phyloP scores from a whole-genome alignment of 1,140 invertebrate genomes.

The Eufriesea mexicana region DNA sequence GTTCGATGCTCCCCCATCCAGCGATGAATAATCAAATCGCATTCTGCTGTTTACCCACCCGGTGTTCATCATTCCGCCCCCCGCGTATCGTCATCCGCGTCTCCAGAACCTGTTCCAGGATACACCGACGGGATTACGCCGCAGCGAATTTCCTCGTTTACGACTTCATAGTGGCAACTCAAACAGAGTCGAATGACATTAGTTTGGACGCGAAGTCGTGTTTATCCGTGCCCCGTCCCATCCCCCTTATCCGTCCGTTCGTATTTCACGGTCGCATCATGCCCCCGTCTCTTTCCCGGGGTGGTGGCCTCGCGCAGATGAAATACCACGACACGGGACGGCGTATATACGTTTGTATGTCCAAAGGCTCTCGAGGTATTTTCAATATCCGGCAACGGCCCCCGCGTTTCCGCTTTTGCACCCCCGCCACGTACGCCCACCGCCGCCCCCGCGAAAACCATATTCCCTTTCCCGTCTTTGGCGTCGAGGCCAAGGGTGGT shows the following conservation, averaged over 20 bases:
- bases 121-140: constrained; percentile 23
- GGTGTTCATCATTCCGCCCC: background rate
- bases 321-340: constrained; percentile 37
- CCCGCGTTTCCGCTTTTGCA: constrained; percentile 61
- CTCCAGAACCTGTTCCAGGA: background rate
- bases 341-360: constrained; percentile 22
- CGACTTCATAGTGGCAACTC: constrained; percentile 30
- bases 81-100: background rate
- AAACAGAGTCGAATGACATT: constrained; percentile 39
- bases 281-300: background rate
- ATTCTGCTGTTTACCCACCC: constrained; percentile 33
- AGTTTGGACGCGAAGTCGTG: constrained; percentile 48
- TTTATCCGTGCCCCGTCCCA: constrained; percentile 13
- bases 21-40: background rate
- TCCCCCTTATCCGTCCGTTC: background rate
- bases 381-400: constrained; percentile 74
- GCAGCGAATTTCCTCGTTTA: constrained; percentile 56
- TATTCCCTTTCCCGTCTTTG: constrained; percentile 32
- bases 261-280: constrained; percentile 42
- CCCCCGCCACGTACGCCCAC: constrained; percentile 7
- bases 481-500: constrained; percentile 23
- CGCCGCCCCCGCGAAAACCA: constrained; percentile 23
- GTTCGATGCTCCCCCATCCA: background rate
- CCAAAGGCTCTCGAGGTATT: constrained; percentile 71
- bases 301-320: constrained; percentile 26